Conservation (phyloP, 1,140 invertebrate genomes). For the Brachionus asplanchnoidis region DNA sequence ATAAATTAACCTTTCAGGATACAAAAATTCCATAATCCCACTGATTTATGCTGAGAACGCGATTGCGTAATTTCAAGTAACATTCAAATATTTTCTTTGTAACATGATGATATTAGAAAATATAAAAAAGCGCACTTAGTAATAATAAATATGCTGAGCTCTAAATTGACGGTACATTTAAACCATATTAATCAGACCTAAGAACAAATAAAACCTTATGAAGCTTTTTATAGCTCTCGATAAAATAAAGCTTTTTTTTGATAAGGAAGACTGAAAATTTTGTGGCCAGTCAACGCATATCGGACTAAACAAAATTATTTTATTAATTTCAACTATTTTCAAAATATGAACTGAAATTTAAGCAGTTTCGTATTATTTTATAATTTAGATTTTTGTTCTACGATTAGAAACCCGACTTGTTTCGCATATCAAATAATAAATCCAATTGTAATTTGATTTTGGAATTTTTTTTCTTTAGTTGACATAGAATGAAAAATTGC, state of each 20-base stretch:
- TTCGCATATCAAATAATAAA: neutral
- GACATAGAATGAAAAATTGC: neutral
- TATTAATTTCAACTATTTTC: neutral
- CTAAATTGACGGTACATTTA: neutral
- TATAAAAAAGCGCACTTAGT: neutral
- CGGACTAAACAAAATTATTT: neutral
- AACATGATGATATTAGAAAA: neutral
- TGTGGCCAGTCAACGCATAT: neutral
- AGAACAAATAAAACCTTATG: neutral
- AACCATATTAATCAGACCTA: neutral
- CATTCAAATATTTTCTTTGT: neutral
- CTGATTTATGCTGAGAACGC: neutral
- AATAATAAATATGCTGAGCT: neutral
- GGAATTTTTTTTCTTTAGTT: neutral
- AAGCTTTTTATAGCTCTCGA: neutral
- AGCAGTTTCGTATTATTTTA: neutral
- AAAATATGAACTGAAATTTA: neutral
- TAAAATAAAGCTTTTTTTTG: neutral
- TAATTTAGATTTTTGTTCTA: neutral
- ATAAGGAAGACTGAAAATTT: neutral
- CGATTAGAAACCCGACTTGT: neutral
- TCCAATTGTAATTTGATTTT: neutral
- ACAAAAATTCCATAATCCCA: neutral
- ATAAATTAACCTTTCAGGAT: neutral
- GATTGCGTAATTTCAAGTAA: neutral